Conservation (phyloP, 2,797 vertebrate genomes). For the Buceros bicornis region DNA sequence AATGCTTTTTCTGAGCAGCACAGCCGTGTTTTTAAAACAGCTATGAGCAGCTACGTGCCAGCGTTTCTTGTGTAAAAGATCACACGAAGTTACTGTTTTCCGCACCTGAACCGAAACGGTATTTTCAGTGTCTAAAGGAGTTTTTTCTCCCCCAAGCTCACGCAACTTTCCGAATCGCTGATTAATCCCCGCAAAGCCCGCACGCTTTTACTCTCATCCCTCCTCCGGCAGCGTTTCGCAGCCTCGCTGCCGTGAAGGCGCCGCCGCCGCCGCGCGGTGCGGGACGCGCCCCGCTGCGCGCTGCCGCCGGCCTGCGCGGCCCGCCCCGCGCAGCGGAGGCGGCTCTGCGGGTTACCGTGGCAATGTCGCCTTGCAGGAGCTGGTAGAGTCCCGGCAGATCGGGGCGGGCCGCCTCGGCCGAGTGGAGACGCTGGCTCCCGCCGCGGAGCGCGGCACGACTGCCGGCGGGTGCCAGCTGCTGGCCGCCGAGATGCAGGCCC, state of each 20-base stretch:
- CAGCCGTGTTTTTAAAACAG: neutral
- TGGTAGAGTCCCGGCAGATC: conserved; percentile 90
- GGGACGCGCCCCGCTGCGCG: neutral
- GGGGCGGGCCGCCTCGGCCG: conserved; percentile 89
- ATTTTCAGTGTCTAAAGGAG: neutral
- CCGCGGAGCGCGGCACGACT: conserved; percentile 87
- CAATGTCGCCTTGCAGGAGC: conserved; percentile 87
- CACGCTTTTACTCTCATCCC: neutral
- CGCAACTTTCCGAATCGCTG: neutral
- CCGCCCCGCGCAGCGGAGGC: neutral
- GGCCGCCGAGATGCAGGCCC: conserved; percentile 89
- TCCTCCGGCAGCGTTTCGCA: neutral
- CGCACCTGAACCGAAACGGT: neutral
- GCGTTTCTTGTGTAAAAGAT: neutral
- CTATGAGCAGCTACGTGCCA: neutral
- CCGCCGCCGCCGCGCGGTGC: neutral
- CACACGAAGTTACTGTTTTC: accelerated
- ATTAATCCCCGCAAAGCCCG: neutral
- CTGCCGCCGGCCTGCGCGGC: neutral
- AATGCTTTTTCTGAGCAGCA: neutral
- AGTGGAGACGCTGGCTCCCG: conserved; percentile 86
- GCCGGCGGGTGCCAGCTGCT: conserved; percentile 88
- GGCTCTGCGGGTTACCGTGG: conserved; percentile 71
- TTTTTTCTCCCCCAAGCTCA: neutral
- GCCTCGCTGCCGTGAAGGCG: neutral